Evolutionary conservation across 2,113 vertebrate species (phyloP).

Genomic region (Acinonyx jubatus): DNA sequence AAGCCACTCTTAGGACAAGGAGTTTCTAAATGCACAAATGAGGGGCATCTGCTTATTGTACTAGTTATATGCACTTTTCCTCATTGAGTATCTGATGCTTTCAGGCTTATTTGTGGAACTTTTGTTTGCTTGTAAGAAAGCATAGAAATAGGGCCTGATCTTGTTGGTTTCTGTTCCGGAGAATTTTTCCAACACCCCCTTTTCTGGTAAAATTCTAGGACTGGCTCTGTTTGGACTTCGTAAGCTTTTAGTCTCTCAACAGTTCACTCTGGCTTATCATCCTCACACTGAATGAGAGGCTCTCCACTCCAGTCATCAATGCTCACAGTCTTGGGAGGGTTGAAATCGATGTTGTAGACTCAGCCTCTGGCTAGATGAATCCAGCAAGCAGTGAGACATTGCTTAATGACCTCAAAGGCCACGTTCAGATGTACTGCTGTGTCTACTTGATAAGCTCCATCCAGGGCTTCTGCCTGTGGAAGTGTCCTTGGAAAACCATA

Average conservation of each 20-base stretch:
- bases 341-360: background rate
- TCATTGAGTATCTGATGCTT: slow-evolving; percentile 76
- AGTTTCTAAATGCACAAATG: background rate
- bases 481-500: background rate
- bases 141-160: slow-evolving; percentile 94
- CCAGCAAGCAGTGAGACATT: background rate
- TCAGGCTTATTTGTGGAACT: slow-evolving; percentile 83
- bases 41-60: slow-evolving; percentile 14
- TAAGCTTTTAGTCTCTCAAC: background rate
- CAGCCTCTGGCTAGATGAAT: background rate
- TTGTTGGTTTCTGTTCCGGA: slow-evolving; percentile 97
- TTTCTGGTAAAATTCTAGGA: slow-evolving; percentile 76
- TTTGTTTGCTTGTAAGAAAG: slow-evolving; percentile 92
- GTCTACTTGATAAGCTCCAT: background rate
- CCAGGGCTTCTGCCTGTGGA: background rate
- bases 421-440: background rate
- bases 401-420: background rate
- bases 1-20: background rate
- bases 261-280: background rate
- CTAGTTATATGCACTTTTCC: slow-evolving; percentile 37
- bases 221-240: background rate
- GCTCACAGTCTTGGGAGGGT: background rate
- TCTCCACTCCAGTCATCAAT: background rate
- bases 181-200: slow-evolving; percentile 93
- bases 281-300: background rate